phyloP scores from a whole-genome alignment of 1,140 invertebrate genomes.

The Formica selysi region DNA sequence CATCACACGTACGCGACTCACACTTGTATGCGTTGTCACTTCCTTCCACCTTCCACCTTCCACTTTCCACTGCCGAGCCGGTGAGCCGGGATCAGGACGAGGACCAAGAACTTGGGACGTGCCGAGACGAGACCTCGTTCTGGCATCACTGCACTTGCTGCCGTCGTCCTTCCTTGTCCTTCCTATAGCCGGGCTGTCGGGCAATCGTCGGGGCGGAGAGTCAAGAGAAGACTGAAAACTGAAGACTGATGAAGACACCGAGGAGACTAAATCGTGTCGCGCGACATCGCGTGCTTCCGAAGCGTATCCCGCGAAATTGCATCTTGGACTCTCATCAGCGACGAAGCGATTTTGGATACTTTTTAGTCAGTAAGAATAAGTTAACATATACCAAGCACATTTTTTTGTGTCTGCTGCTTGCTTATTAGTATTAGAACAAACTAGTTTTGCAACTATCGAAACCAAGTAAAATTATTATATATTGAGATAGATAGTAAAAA shows the following conservation, averaged over 20 bases:
- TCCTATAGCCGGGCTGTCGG: not conserved
- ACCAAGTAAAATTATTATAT: not conserved
- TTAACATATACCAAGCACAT: too few species aligned
- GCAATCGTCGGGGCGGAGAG: not conserved
- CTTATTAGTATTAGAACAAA: too few species aligned
- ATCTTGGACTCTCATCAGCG: slow-evolving; percentile 62
- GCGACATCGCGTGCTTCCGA: slow-evolving; percentile 82
- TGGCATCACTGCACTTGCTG: too few species aligned
- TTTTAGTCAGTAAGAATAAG: not conserved
- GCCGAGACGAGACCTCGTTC: too few species aligned
- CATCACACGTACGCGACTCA: too few species aligned
- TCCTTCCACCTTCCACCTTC: too few species aligned
- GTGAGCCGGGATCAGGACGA: too few species aligned
- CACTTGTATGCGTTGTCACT: too few species aligned
- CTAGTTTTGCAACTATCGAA: not conserved
- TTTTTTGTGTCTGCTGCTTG: too few species aligned
- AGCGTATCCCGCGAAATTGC: slow-evolving; percentile 73
- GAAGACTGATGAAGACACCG: slow-evolving; percentile 18
- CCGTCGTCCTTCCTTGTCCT: too few species aligned
- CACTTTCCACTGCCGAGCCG: too few species aligned
- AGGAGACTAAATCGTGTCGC: slow-evolving; percentile 57
- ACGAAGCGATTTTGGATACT: not conserved
- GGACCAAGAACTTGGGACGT: too few species aligned
- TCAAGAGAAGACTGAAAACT: slow-evolving; percentile 57
- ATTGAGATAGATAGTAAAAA: not conserved